These are phyloP conservation scores for Picathartes gymnocephalus DNA, from an alignment of 2,113 vertebrate species.

Conservation along the genomic window DNA sequence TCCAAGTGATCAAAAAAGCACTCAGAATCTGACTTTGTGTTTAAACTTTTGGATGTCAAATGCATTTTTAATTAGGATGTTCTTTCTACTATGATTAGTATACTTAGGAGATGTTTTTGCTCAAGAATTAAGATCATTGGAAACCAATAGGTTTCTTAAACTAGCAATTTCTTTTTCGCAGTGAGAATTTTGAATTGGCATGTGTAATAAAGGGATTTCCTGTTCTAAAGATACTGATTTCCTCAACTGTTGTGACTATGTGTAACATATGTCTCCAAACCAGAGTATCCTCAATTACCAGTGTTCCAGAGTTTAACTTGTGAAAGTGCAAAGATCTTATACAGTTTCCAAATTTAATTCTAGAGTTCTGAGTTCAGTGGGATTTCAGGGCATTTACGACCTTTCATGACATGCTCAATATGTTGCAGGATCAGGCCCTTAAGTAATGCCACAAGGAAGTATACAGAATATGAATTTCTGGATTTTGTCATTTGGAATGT, in stretches of 20 bases:
- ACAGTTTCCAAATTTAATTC: not conserved
- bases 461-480: constrained; percentile 19
- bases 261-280: constrained; percentile 32
- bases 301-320: not conserved
- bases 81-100: not conserved
- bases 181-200: constrained; percentile 12
- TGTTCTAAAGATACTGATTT: constrained; percentile 24
- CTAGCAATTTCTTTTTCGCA: constrained; percentile 12
- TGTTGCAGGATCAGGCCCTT: not conserved
- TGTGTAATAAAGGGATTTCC: constrained; percentile 30
- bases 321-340: not conserved
- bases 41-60: not conserved
- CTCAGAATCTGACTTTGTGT: not conserved
- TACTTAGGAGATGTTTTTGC: constrained; percentile 33
- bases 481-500: constrained; percentile 3
- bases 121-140: constrained; percentile 30
- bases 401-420: not conserved
- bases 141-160: constrained; percentile 28
- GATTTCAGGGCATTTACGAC: not conserved
- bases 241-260: not conserved
- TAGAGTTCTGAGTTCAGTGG: not conserved
- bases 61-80: constrained; percentile 23
- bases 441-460: not conserved
- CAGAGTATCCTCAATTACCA: not conserved
- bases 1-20: not conserved